Evolutionary conservation across 2,113 vertebrate species (phyloP).

Genomic region (Cichladusa arquata): DNA sequence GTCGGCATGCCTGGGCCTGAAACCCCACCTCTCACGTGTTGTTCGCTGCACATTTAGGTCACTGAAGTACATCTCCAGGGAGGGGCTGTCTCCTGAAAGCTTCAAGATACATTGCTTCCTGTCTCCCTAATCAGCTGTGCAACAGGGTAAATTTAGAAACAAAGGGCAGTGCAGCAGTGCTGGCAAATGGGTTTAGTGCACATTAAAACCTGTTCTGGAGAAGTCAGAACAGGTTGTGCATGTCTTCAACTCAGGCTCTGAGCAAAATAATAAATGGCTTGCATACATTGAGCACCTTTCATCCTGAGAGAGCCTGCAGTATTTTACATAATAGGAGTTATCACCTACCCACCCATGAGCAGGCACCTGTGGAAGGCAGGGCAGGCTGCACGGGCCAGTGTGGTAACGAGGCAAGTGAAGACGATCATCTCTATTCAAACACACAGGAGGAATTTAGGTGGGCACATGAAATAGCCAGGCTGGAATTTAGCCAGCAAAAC

Average conservation of each 20-base stretch:
- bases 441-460: background rate
- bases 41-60: background rate
- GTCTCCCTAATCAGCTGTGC: slow-evolving; percentile 34
- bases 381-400: background rate
- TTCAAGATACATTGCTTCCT: slow-evolving; percentile 28
- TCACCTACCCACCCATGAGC: background rate
- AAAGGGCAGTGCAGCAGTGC: background rate
- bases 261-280: background rate
- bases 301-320: background rate
- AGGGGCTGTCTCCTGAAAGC: slow-evolving; percentile 39
- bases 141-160: slow-evolving; percentile 43
- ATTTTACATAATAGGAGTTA: background rate
- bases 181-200: background rate
- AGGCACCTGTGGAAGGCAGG: background rate
- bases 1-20: slow-evolving; percentile 42
- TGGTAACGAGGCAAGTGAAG: background rate
- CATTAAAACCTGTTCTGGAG: slow-evolving; percentile 52
- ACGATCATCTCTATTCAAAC: background rate
- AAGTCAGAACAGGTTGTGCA: slow-evolving; percentile 25
- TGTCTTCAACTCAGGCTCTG: background rate
- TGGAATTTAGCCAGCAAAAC: slow-evolving; percentile 18
- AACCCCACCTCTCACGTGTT: background rate
- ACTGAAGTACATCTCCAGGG: slow-evolving; percentile 47
- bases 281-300: background rate
- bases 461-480: background rate